Conservation (phyloP, 2,113 vertebrate genomes). For the cat (Felis catus) region F.catus_Fca126_mat1.0 CM031424.1:56556001-56556500, state of each 20-base stretch:
- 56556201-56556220: not conserved
- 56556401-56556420: not conserved
- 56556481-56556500: not conserved
- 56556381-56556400: not conserved
- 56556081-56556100: not conserved
- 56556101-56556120: not conserved
- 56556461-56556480: not conserved
- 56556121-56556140: not conserved
- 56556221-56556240: not conserved
- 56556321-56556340: not conserved
- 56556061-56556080: slow-evolving; percentile 2
- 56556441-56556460: not conserved
- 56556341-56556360: not conserved
- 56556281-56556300: not conserved
- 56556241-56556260: not conserved
- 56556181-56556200: not conserved
- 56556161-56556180: not conserved
- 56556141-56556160: not conserved
- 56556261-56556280: not conserved
- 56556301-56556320: not conserved
- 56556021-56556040: not conserved
- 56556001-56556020: not conserved
- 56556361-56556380: not conserved
- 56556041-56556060: not conserved
- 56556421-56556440: not conserved